Conservation (phyloP, 1,140 invertebrate species). For the Radopholus similis region DNA sequence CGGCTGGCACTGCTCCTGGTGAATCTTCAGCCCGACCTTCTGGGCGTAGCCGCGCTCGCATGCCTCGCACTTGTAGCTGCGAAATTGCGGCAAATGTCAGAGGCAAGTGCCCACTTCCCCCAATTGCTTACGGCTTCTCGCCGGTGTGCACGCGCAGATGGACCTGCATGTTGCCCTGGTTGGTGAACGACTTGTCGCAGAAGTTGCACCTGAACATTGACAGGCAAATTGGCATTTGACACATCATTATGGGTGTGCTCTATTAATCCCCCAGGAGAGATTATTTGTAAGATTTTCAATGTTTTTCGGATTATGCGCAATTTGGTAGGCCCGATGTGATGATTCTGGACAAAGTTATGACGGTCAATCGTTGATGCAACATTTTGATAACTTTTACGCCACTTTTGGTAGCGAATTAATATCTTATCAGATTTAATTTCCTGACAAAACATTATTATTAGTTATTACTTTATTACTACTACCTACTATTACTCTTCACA, state of each 20-base stretch:
- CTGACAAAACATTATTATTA: no score
- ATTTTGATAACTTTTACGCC: no score
- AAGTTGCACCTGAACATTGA: slow-evolving; percentile 64
- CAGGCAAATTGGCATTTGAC: slow-evolving; percentile 1
- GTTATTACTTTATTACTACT: no score
- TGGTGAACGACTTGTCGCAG: slow-evolving; percentile 65
- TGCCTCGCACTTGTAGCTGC: slow-evolving; percentile 45
- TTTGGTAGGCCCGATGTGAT: no score
- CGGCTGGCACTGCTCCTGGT: slow-evolving; percentile 54
- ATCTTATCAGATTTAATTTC: no score
- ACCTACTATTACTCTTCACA: no score
- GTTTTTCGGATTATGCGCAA: no score
- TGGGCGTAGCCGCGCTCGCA: slow-evolving; percentile 56
- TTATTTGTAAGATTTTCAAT: no score
- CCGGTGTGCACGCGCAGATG: slow-evolving; percentile 82
- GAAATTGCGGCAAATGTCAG: no score
- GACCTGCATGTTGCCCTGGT: slow-evolving; percentile 64
- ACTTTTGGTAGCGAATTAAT: no score
- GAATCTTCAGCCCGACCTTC: slow-evolving; percentile 59
- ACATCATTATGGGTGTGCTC: not conserved
- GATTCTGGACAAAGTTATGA: no score
- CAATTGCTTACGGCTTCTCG: slow-evolving; percentile 72
- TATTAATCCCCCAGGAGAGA: not conserved
- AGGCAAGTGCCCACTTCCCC: slow-evolving; percentile 44
- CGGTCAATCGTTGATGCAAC: no score